These are phyloP conservation scores for Aporrectodea caliginosa DNA, from an alignment of 1,140 invertebrate genomes.

Conservation along the genomic window DNA sequence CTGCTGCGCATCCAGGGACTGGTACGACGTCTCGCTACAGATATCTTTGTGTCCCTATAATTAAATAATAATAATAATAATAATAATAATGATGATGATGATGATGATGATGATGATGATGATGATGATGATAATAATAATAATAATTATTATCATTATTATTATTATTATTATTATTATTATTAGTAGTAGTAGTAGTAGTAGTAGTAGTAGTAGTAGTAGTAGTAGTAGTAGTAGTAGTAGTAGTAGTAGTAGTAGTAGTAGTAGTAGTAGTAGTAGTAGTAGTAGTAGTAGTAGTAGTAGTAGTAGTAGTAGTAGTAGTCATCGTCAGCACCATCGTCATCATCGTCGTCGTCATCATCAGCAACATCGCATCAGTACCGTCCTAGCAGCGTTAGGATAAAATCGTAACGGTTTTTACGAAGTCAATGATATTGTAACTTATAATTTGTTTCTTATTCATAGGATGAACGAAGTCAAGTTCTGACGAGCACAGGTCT, in stretches of 20 bases:
- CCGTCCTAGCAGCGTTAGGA: too few species aligned
- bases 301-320: constrained; percentile 3
- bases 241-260: background rate
- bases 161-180: constrained; percentile 4
- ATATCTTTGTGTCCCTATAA: too few species aligned
- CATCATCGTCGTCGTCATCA: too few species aligned
- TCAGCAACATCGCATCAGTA: too few species aligned
- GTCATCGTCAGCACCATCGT: too few species aligned
- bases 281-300: constrained; percentile 2
- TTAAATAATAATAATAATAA: background rate
- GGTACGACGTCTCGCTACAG: too few species aligned
- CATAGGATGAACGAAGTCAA: constrained; percentile 1
- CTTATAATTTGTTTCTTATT: background rate
- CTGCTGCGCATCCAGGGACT: constrained; percentile 26
- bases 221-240: background rate
- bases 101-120: background rate
- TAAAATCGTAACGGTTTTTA: too few species aligned
- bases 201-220: background rate
- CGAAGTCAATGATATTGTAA: too few species aligned
- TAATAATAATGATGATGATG: background rate
- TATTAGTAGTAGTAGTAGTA: background rate
- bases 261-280: constrained; percentile 2
- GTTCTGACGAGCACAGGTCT: constrained; percentile 7
- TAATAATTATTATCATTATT: background rate
- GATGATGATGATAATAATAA: background rate